Percentiles rank a stretch among this genome's conserved stretches.
These are phyloP conservation scores for Cylindroiulus punctatus DNA, from an alignment of 2,888 invertebrate genomes.

Conservation along the genomic window DNA sequence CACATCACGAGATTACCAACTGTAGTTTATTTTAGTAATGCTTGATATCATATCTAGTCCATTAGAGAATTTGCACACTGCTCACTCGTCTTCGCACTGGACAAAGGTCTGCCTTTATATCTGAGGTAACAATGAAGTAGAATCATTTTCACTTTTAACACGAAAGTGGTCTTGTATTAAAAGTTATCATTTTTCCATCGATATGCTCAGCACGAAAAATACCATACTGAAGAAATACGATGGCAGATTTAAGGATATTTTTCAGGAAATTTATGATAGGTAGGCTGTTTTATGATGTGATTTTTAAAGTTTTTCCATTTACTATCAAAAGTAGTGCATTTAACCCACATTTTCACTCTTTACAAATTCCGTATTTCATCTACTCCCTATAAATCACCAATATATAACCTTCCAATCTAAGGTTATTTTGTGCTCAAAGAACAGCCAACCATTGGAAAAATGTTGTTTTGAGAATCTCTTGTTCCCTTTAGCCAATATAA, in stretches of 20 bases:
- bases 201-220: slow-evolving; percentile 81
- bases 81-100: slow-evolving; percentile 89
- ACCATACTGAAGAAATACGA: slow-evolving; percentile 97
- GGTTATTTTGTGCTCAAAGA: too few relatives aligned
- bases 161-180: not conserved
- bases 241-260: slow-evolving; percentile 96
- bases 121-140: slow-evolving; percentile 71
- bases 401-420: too few relatives aligned
- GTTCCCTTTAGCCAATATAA: slow-evolving; percentile 76
- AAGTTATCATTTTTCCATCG: not conserved
- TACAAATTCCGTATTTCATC: too few relatives aligned
- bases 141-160: not conserved
- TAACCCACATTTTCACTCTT: too few relatives aligned
- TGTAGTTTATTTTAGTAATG: not conserved
- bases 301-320: not conserved
- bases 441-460: too few relatives aligned
- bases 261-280: slow-evolving; percentile 90
- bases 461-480: slow-evolving; percentile 8
- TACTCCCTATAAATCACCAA: too few relatives aligned
- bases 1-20: not conserved
- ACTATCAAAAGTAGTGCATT: too few relatives aligned
- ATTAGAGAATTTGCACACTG: slow-evolving; percentile 90
- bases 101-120: slow-evolving; percentile 86
- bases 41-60: slow-evolving; percentile 63
- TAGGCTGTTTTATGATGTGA: slow-evolving; percentile 58